Base-by-base conservation (phyloP, 2,113 vertebrate genomes). In the Nyctereutes procyonoides region DNA sequence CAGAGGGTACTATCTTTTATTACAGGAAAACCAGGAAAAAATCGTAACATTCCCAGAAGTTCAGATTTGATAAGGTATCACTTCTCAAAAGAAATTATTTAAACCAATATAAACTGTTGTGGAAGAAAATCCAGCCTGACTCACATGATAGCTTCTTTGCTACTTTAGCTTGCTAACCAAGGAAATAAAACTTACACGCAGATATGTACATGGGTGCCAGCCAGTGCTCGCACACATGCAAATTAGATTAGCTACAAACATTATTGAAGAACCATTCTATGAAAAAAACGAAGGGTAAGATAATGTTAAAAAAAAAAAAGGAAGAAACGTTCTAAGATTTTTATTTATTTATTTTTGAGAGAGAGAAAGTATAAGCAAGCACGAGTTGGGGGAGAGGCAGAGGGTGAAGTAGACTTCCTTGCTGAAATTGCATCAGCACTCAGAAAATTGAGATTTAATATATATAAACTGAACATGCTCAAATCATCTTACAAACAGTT, bases 401-500 rank as follows among this genome's bases (percentile, higher is more conserved):
- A 7, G 43, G 43, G 43, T 7, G 43, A 43, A 43, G 43, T 43
- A 43, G 5, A 43, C 43, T 43, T 43, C 43, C 43, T 43, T 83
- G n/a, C 19, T 69, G 30, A 83, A 95, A 89, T 12, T 17, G 55
- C 4, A 69, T 26, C 3, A 51, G 20, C 26, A 93, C 2, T 62
- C 19, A 88, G 60, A 95, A 98, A 73, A 93, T 3, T 19, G n/a
- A 32, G 11, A 28, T 53, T 51, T 92, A 92, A 30, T 13, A 87
- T 28, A 71, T 17, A 88, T 82, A 92, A 92, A n/a, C 62, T 2
- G 87, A 85, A 60, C 4, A 60, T 55, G 71, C 15, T 81, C 35
- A 90, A 93, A 60, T 77, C 20, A 63, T 38, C 35, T 91, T 93
- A 94, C 0, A 89, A 93, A 63, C n/a, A 81, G 79, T 84, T 85